Evolutionary conservation across 2,113 vertebrate genomes (phyloP).

Genomic region (Heterochromis multidens): DNA sequence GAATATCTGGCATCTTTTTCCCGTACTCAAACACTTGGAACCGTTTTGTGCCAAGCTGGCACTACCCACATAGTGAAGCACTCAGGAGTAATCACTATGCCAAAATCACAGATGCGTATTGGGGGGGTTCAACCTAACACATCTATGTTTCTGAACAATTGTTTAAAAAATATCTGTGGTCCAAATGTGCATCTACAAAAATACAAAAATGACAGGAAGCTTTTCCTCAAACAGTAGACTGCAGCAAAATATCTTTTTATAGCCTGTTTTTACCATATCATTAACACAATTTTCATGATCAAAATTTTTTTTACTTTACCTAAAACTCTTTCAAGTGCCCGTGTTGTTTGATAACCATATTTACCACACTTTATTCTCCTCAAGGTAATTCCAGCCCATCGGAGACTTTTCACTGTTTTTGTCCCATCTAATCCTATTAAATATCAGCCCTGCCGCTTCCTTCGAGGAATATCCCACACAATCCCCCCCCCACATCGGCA

Average conservation of each 20-base stretch:
- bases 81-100: not conserved
- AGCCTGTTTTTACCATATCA: not conserved
- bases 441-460: constrained; percentile 45
- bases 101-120: not conserved
- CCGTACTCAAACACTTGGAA: not conserved
- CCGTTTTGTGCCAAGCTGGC: not conserved
- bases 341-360: not conserved
- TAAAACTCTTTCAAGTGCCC: not conserved
- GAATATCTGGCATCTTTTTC: not conserved
- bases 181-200: not conserved
- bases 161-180: not conserved
- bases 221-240: not conserved
- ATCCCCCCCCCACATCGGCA: not conserved
- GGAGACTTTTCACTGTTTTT: constrained; percentile 24
- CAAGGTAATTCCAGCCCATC: constrained; percentile 27
- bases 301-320: not conserved
- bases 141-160: not conserved
- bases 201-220: not conserved
- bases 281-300: not conserved
- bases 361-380: not conserved
- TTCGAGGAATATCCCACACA: constrained; percentile 43
- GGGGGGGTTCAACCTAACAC: fast-evolving
- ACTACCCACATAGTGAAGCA: not conserved
- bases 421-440: constrained; percentile 55
- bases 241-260: not conserved